These are phyloP conservation scores for Salvator merianae DNA, from an alignment of 2,113 vertebrate species.

Conservation along the genomic window DNA sequence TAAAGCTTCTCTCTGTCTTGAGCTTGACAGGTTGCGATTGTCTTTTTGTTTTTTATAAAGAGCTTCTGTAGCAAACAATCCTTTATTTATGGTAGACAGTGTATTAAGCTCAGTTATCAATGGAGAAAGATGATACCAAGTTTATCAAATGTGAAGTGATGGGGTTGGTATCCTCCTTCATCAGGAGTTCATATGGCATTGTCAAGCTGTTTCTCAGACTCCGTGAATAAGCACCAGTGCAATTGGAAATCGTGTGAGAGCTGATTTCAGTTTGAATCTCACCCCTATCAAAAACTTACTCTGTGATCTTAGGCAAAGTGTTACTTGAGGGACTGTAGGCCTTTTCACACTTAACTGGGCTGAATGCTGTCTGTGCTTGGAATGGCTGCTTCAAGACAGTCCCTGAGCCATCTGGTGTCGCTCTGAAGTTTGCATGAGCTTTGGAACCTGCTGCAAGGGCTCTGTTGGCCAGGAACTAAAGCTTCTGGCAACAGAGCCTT, in stretches of 20 bases:
- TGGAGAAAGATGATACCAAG: background rate
- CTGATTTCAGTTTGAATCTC: background rate
- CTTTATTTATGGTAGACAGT: background rate
- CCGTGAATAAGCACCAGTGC: background rate
- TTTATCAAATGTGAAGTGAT: background rate
- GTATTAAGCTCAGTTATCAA: conserved; percentile 11
- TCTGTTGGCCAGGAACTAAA: no score
- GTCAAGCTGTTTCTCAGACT: background rate
- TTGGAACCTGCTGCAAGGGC: no score
- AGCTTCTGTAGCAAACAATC: conserved; percentile 17
- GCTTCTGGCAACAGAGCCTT: no score
- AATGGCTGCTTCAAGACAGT: no score
- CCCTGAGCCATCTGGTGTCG: no score
- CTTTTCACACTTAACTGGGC: no score
- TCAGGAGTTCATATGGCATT: no score
- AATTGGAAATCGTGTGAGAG: background rate
- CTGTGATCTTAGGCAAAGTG: no score
- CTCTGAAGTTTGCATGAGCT: no score
- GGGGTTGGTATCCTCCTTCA: rapidly evolving
- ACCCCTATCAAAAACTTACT: no score
- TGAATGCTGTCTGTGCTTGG: no score
- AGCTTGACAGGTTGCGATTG: background rate
- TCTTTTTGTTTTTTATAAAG: conserved; percentile 17
- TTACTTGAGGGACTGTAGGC: no score
- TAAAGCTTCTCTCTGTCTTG: conserved; percentile 16